Percentiles rank a stretch among this genome's conserved stretches.
Conservation (phyloP, 2,797 vertebrate genomes). For the Champsocephalus esox region DNA sequence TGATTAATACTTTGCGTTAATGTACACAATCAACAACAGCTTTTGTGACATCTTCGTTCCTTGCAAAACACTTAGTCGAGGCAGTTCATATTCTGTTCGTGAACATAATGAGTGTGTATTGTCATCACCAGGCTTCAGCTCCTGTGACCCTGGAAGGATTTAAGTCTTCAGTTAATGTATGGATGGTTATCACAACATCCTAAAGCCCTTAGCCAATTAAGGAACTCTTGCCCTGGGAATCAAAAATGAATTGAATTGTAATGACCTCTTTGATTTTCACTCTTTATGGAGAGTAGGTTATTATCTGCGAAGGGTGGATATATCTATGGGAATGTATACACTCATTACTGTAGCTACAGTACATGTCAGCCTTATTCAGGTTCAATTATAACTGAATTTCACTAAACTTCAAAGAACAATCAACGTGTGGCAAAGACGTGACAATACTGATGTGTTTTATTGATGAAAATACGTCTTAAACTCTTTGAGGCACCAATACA, state of each 20-base stretch:
- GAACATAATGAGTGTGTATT: neutral
- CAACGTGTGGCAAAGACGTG: neutral
- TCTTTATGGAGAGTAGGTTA: neutral
- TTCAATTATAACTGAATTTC: constrained; percentile 12
- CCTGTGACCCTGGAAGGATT: neutral
- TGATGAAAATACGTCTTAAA: constrained; percentile 8
- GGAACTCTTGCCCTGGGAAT: constrained; percentile 8
- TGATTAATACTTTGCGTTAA: neutral
- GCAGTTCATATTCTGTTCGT: constrained; percentile 3
- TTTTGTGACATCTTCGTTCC: neutral
- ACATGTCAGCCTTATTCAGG: neutral
- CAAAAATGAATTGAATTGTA: constrained; percentile 21
- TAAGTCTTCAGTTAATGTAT: constrained; percentile 14
- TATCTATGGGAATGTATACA: constrained; percentile 3
- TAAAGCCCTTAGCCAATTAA: constrained; percentile 8
- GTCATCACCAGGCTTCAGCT: neutral
- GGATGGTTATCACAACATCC: constrained; percentile 16
- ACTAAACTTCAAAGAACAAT: neutral
- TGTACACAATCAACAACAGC: neutral
- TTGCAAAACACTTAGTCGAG: neutral
- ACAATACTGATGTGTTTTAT: constrained; percentile 4
- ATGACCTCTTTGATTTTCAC: constrained; percentile 30
- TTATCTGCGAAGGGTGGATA: constrained; percentile 15
- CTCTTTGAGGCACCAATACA: constrained; percentile 1
- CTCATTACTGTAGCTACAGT: constrained; percentile 4